A percentile compares a stretch with the other conserved stretches of the same genome.
Evolutionary conservation across 2,113 vertebrate species (phyloP).

Genomic region (Galemys pyrenaicus): DNA sequence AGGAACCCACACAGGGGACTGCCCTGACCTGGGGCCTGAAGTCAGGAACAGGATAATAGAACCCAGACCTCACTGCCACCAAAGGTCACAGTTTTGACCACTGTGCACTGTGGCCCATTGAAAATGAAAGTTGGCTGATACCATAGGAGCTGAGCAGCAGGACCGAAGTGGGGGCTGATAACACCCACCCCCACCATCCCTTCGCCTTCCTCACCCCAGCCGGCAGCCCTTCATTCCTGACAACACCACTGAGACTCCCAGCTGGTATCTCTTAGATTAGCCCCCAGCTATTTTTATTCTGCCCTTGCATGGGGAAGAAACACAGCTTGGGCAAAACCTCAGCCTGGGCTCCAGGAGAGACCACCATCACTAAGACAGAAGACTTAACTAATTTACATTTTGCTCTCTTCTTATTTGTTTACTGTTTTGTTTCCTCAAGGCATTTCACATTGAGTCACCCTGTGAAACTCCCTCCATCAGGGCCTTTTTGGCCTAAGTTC

Average conservation of each 20-base stretch:
- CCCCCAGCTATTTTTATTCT: conserved; percentile 78
- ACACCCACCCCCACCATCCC: not conserved
- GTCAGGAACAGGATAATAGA: not conserved
- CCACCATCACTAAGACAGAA: conserved; percentile 18
- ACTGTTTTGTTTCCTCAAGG: not conserved
- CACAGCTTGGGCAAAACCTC: conserved; percentile 9
- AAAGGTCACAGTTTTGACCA: not conserved
- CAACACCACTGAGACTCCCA: conserved; percentile 49
- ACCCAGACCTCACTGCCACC: not conserved
- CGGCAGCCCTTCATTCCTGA: conserved; percentile 52
- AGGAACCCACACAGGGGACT: not conserved
- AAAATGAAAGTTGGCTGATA: not conserved
- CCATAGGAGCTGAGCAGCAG: not conserved
- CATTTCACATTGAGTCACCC: not conserved
- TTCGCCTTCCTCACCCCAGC: conserved; percentile 36
- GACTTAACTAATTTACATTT: not conserved
- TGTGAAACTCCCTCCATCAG: not conserved
- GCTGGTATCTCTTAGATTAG: conserved; percentile 78
- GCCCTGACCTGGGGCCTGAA: not conserved
- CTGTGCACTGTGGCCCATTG: not conserved
- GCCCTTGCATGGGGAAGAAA: conserved; percentile 68
- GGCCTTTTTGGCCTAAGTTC: not conserved
- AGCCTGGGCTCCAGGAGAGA: conserved; percentile 29
- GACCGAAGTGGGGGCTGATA: conserved; percentile 33
- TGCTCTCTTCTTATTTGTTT: not conserved